Base-by-base conservation (phyloP, 2,797 vertebrate species). In the Falco berigora region DNA sequence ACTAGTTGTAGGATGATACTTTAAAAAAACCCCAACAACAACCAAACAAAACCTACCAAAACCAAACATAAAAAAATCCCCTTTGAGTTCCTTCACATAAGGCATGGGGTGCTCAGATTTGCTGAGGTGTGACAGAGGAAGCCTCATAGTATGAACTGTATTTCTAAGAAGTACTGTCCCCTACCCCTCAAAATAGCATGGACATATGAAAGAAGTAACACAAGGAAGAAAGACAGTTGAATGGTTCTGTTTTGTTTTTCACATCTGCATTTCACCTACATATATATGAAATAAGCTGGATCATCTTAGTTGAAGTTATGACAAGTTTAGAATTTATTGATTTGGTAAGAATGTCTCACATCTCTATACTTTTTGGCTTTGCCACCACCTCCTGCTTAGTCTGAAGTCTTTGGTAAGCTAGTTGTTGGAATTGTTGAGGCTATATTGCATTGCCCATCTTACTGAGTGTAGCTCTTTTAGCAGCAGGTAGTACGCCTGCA, bases 111-210 rank as follows among this genome's bases (percentile, higher is more conserved):
- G n/a, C 50, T 63, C 23, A 46, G 36, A 83, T 71, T 30, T 85
- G 56, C 64, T 63, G 40, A 71, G 40, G 27, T 44, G 4, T 73
- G 27, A 46, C 24, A 52, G 69, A 74, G 64, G 32, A 67, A 83
- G 36, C 21, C 21, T 11, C 25, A 5, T 83, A 0, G 0, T 14
- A 28, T 3, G 9, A 32, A 42, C 30, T 95, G 22, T 61, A 24
- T 59, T 94, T 84, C 50, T 58, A 21, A 61, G 32, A 85, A 52
- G 38, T 69, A 12, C 14, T 55, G 3, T 92, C 8, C 17, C 20
- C 5, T 52, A 3, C 52, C 17, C 16, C 13, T 88, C 62, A 56
- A 23, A 90, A 68, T 46, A 86, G 21, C 30, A 77, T 80, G 66
- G 47, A 81, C 9, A 36, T 75, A 36, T 75, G 44, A 77, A 94